Conservation (phyloP, 2,797 vertebrate genomes). For the Fringilla coelebs region DNA sequence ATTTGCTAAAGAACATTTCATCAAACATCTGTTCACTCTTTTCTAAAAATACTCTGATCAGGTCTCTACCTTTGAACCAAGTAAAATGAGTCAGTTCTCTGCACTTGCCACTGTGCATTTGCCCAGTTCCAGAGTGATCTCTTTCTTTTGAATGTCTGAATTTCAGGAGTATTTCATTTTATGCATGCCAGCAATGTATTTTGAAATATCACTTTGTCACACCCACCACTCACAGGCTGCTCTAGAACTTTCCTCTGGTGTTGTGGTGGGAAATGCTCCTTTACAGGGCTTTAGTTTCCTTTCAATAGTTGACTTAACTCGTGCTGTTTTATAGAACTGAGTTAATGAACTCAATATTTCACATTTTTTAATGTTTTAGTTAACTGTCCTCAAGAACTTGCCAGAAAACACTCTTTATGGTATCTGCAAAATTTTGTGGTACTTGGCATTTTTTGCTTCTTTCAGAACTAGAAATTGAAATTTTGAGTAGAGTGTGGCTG, state of each 20-base stretch:
- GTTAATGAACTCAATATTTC: background rate
- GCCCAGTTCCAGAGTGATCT: background rate
- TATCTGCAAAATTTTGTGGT: background rate
- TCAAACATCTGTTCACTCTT: slow-evolving; percentile 36
- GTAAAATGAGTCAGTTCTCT: background rate
- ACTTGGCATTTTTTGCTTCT: background rate
- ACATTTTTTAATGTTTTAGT: background rate
- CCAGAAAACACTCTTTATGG: background rate
- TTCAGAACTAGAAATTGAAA: background rate
- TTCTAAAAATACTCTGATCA: background rate
- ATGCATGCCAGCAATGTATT: background rate
- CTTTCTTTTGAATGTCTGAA: background rate
- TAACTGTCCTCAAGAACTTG: background rate
- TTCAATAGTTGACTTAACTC: background rate
- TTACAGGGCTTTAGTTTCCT: background rate
- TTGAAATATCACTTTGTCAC: background rate
- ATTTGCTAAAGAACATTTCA: background rate
- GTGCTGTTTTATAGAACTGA: background rate
- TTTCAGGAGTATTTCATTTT: background rate
- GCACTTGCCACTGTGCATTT: background rate
- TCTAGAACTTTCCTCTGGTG: background rate
- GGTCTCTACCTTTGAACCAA: background rate
- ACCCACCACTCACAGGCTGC: background rate
- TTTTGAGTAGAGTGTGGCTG: background rate
- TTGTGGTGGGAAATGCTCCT: background rate